A percentile compares a stretch with the other conserved stretches of the same genome.
Evolutionary conservation across 2,888 invertebrate species (phyloP).

Genomic region (Sarcophaga subvicina): DNA sequence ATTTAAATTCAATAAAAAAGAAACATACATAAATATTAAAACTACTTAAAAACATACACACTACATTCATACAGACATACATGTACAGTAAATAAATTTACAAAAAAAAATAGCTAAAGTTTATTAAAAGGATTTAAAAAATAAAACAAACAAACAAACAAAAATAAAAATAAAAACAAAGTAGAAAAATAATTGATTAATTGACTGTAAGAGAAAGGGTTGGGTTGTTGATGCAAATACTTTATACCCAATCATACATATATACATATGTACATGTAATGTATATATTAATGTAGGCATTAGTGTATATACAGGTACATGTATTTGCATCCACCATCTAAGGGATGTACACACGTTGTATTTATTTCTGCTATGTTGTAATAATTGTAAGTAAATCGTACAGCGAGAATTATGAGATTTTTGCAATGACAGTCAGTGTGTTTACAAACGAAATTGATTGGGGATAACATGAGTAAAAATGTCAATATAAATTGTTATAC

Average conservation of each 20-base stretch:
- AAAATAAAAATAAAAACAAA: background rate
- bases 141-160: conserved; percentile 26
- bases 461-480: conserved; percentile 39
- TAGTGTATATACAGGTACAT: background rate
- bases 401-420: conserved; percentile 19
- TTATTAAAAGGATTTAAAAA: conserved; percentile 22
- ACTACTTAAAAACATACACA: conserved; percentile 19
- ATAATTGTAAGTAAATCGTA: background rate
- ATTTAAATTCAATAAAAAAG: background rate
- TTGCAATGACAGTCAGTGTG: background rate
- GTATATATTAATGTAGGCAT: background rate
- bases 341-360: background rate
- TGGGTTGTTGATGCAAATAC: background rate
- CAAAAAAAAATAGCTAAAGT: conserved; percentile 5
- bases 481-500: background rate
- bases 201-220: conserved; percentile 44
- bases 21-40: background rate
- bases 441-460: conserved; percentile 29
- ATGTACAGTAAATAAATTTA: conserved; percentile 4
- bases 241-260: background rate
- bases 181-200: conserved; percentile 43
- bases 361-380: background rate
- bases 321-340: background rate
- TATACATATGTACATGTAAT: background rate
- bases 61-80: conserved; percentile 31